These are phyloP conservation scores for Cotesia vestalis DNA, from an alignment of 1,140 invertebrate genomes.

Conservation along the genomic window DNA sequence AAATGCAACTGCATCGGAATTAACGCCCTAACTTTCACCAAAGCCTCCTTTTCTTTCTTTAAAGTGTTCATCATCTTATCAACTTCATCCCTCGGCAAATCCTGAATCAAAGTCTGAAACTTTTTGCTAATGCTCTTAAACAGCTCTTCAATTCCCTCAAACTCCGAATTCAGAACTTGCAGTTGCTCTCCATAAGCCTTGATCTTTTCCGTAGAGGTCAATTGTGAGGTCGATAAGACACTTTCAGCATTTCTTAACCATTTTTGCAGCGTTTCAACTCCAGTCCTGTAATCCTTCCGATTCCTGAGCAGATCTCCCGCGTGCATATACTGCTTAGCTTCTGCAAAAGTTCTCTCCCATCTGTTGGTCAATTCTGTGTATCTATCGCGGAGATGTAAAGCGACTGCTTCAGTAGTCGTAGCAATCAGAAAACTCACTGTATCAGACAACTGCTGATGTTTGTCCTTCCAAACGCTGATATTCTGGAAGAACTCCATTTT, in stretches of 20 bases:
- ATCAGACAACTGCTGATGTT: slow-evolving; percentile 82
- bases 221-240: slow-evolving; percentile 72
- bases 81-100: slow-evolving; percentile 89
- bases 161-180: slow-evolving; percentile 80
- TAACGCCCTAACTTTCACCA: slow-evolving; percentile 82
- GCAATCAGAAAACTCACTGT: slow-evolving; percentile 89
- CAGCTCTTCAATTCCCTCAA: slow-evolving; percentile 86
- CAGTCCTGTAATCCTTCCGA: slow-evolving; percentile 80
- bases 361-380: slow-evolving; percentile 76
- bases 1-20: slow-evolving; percentile 82
- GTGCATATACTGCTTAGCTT: slow-evolving; percentile 86
- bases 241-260: slow-evolving; percentile 84
- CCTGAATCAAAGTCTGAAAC: slow-evolving; percentile 89
- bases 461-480: slow-evolving; percentile 88
- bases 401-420: slow-evolving; percentile 83
- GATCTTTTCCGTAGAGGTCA: slow-evolving; percentile 80
- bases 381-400: slow-evolving; percentile 78
- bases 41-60: slow-evolving; percentile 88
- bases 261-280: slow-evolving; percentile 77
- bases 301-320: slow-evolving; percentile 86
- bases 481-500: slow-evolving; percentile 91
- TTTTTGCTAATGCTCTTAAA: slow-evolving; percentile 90
- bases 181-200: slow-evolving; percentile 82
- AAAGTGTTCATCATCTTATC: slow-evolving; percentile 88
- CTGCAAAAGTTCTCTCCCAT: slow-evolving; percentile 85